These are phyloP conservation scores for Dromococcyx pavoninus DNA, from an alignment of 2,797 vertebrate species.

Conservation along the genomic window DNA sequence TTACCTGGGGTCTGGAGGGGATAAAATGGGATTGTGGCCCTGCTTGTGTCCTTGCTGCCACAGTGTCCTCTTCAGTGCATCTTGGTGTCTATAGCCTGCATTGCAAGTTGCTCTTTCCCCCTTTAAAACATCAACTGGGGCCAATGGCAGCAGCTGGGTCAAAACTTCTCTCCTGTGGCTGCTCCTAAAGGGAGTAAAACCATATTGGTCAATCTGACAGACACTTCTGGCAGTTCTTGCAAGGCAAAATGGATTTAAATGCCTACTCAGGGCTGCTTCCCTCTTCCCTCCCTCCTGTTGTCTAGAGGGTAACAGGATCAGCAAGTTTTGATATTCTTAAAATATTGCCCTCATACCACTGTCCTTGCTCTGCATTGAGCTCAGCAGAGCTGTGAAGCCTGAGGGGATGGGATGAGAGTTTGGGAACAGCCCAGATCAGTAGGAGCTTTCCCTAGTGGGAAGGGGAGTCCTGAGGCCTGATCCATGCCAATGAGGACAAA, in stretches of 20 bases:
- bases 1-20: not conserved
- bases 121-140: not conserved
- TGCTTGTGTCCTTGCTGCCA: not conserved
- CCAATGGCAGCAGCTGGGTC: not conserved
- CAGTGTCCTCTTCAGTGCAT: not conserved
- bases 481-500: not conserved
- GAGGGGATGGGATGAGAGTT: not conserved
- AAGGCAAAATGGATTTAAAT: not conserved
- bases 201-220: not conserved
- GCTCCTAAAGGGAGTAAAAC: not conserved
- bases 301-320: not conserved
- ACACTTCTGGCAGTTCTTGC: not conserved
- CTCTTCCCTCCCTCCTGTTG: not conserved
- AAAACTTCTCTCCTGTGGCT: not conserved
- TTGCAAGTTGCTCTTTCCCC: not conserved
- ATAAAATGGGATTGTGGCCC: not conserved
- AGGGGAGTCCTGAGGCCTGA: not conserved
- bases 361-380: not conserved
- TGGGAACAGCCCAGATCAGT: not conserved
- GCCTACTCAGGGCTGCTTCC: not conserved
- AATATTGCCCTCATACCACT: not conserved
- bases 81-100: not conserved
- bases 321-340: not conserved
- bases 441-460: not conserved
- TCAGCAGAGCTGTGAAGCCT: not conserved